Percentiles rank a stretch among this genome's conserved stretches.
These are phyloP conservation scores for Toxotes jaculatrix DNA, from an alignment of 2,113 vertebrate genomes.

Conservation along the genomic window DNA sequence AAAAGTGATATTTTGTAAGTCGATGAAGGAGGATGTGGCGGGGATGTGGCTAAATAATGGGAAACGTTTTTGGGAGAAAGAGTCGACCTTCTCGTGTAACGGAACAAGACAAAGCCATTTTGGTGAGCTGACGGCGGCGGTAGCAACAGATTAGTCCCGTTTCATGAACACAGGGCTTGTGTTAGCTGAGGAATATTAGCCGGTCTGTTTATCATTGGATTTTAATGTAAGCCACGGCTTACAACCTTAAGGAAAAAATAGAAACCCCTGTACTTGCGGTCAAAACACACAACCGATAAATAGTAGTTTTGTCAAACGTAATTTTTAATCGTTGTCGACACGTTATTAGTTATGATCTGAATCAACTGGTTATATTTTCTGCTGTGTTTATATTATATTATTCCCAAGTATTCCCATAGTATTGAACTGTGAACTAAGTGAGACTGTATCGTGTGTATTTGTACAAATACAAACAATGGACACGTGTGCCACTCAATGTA, in stretches of 20 bases:
- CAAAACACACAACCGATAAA: too few species aligned
- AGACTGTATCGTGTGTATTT: background rate
- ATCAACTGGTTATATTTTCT: background rate
- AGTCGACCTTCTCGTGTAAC: slow-evolving; percentile 90
- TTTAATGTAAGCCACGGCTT: background rate
- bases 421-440: background rate
- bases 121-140: slow-evolving; percentile 84
- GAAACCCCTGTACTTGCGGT: background rate
- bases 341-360: too few species aligned
- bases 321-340: too few species aligned
- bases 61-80: slow-evolving; percentile 93
- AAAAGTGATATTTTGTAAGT: slow-evolving; percentile 15
- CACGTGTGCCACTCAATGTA: background rate
- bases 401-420: background rate
- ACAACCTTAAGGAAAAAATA: background rate
- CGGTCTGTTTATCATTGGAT: background rate
- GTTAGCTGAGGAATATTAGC: background rate
- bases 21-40: slow-evolving; percentile 53
- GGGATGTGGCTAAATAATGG: slow-evolving; percentile 88
- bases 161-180: background rate
- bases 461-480: background rate
- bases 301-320: too few species aligned
- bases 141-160: slow-evolving; percentile 42
- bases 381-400: too few species aligned
- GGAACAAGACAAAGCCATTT: slow-evolving; percentile 91